phyloP scores from a whole-genome alignment of 2,113 vertebrate genomes.

The Channa argus region DNA sequence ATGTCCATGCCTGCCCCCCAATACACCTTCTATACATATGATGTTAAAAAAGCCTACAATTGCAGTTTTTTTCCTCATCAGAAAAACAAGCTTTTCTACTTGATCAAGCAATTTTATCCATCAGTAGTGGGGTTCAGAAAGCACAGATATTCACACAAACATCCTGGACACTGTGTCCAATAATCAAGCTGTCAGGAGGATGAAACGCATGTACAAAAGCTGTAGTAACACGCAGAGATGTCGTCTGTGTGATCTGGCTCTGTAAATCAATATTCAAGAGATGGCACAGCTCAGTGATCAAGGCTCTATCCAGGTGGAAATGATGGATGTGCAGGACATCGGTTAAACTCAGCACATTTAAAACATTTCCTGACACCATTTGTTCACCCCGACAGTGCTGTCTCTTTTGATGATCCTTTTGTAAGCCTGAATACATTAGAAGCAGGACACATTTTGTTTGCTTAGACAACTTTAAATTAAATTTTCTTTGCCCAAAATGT shows the following conservation, averaged over 20 bases:
- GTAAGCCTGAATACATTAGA: slow-evolving; percentile 33
- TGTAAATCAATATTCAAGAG: slow-evolving; percentile 58
- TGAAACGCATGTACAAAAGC: slow-evolving; percentile 12
- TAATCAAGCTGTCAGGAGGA: slow-evolving; percentile 32
- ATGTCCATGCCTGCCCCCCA: too few relatives aligned
- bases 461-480: slow-evolving; percentile 25
- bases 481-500: slow-evolving; percentile 29
- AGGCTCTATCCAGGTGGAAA: slow-evolving; percentile 65
- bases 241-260: slow-evolving; percentile 39
- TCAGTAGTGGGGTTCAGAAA: slow-evolving; percentile 5
- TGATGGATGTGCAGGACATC: slow-evolving; percentile 63
- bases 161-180: background rate
- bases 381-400: slow-evolving; percentile 1
- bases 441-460: slow-evolving; percentile 21
- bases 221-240: slow-evolving; percentile 18
- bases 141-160: slow-evolving; percentile 31
- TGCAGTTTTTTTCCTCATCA: too few relatives aligned
- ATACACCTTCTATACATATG: too few relatives aligned
- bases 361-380: slow-evolving; percentile 45
- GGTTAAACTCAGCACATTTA: slow-evolving; percentile 65
- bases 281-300: slow-evolving; percentile 60
- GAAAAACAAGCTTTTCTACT: too few relatives aligned
- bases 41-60: too few relatives aligned
- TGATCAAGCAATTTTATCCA: slow-evolving; percentile 27
- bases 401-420: slow-evolving; percentile 47